These are phyloP conservation scores for Spea bombifrons DNA, from an alignment of 2,113 vertebrate genomes.

Conservation along the genomic window DNA sequence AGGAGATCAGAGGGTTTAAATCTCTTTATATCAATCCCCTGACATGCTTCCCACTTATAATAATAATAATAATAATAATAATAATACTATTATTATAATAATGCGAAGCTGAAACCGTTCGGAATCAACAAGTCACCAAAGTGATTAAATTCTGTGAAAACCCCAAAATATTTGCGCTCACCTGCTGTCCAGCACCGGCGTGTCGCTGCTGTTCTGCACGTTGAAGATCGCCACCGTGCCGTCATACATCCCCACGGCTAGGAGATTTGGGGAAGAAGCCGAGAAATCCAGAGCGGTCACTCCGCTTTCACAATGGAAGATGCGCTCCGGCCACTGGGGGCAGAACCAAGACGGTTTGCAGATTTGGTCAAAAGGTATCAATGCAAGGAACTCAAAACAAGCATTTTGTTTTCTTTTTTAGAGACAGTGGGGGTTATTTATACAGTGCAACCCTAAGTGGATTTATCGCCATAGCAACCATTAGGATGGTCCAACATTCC, in stretches of 20 bases:
- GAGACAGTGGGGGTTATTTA: too few relatives aligned
- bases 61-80: not conserved
- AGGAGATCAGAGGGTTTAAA: too few relatives aligned
- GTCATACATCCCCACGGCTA: slow-evolving; percentile 76
- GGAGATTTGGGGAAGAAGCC: slow-evolving; percentile 58
- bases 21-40: too few relatives aligned
- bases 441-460: too few relatives aligned
- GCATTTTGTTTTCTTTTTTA: too few relatives aligned
- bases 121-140: too few relatives aligned
- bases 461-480: too few relatives aligned
- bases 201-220: slow-evolving; percentile 49
- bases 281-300: slow-evolving; percentile 87
- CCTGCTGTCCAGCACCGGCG: slow-evolving; percentile 68
- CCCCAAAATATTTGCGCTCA: slow-evolving; percentile 47
- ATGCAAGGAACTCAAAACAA: too few relatives aligned
- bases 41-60: too few relatives aligned
- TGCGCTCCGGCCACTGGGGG: slow-evolving; percentile 82
- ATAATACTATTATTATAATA: not conserved
- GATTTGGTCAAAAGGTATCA: too few relatives aligned
- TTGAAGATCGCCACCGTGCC: slow-evolving; percentile 74
- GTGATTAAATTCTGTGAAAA: too few relatives aligned
- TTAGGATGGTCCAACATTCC: too few relatives aligned
- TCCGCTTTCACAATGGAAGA: slow-evolving; percentile 67
- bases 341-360: not conserved
- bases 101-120: not conserved